These are phyloP conservation scores for Junonia oenone DNA, from an alignment of 2,888 invertebrate species.

Conservation along the genomic window DNA sequence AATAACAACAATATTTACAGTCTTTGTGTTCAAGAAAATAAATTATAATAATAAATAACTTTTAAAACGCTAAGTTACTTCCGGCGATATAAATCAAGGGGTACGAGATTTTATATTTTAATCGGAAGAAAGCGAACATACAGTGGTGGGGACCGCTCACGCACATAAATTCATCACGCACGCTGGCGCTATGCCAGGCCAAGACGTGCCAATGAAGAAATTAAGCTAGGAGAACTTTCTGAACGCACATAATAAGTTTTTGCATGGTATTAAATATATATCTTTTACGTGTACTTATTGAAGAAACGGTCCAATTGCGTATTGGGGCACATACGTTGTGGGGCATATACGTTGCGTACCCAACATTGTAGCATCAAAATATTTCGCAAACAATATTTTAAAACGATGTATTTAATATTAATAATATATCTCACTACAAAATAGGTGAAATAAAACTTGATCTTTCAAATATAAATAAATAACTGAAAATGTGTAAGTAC, in stretches of 20 bases:
- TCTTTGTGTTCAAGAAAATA: not conserved
- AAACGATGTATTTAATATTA: no score
- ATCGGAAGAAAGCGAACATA: constrained; percentile 25
- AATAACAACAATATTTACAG: not conserved
- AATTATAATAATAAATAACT: not conserved
- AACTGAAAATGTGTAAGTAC: no score
- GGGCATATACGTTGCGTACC: no score
- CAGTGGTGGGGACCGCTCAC: constrained; percentile 30
- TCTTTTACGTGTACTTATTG: no score
- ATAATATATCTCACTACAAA: no score
- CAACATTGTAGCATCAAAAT: no score
- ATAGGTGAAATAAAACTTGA: no score
- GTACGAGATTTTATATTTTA: constrained; percentile 25
- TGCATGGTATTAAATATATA: no score
- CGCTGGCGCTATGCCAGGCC: constrained; percentile 50
- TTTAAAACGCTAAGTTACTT: constrained; percentile 7
- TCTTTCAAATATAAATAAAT: no score
- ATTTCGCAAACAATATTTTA: no score
- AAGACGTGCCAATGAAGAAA: constrained; percentile 39
- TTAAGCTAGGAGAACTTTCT: constrained; percentile 24
- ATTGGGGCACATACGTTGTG: no score
- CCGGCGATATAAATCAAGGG: constrained; percentile 14
- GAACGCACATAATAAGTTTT: constrained; percentile 3
- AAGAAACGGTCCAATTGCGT: no score
- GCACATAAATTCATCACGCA: constrained; percentile 63